phyloP scores from a whole-genome alignment of 2,888 invertebrate genomes.

The Synergus itoensis region DNA sequence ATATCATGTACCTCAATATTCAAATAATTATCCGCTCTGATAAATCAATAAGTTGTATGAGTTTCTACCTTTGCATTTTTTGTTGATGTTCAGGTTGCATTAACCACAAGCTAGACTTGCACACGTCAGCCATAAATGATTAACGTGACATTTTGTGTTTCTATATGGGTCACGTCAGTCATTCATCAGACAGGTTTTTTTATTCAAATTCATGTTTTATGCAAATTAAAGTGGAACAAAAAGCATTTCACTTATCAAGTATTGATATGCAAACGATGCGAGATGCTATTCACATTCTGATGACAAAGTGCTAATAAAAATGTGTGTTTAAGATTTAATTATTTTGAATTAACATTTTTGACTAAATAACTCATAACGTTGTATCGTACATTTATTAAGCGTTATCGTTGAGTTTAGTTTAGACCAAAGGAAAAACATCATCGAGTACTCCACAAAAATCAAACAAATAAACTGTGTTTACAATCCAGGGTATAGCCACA shows the following conservation, averaged over 20 bases:
- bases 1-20: not conserved
- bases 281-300: slow-evolving; percentile 9
- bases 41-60: not conserved
- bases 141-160: slow-evolving; percentile 34
- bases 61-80: slow-evolving; percentile 2
- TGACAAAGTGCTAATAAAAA: slow-evolving; percentile 4
- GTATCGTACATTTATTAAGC: not conserved
- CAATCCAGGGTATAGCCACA: no score
- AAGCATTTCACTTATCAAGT: slow-evolving; percentile 38
- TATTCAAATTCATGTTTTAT: slow-evolving; percentile 38
- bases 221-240: slow-evolving; percentile 27
- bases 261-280: slow-evolving; percentile 28
- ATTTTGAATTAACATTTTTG: not conserved
- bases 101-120: slow-evolving; percentile 37
- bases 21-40: not conserved
- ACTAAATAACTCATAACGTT: not conserved
- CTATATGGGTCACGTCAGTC: slow-evolving; percentile 38
- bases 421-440: no score
- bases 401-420: no score
- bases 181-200: slow-evolving; percentile 30
- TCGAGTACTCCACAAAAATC: no score
- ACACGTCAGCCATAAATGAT: slow-evolving; percentile 29
- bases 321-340: not conserved
- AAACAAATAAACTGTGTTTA: no score
- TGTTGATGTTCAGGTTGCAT: slow-evolving; percentile 19